Evolutionary conservation across 2,888 invertebrate genomes (phyloP), one percentile per base, ranked within the genome.

Genomic region (Ellobium chinense): DNA sequence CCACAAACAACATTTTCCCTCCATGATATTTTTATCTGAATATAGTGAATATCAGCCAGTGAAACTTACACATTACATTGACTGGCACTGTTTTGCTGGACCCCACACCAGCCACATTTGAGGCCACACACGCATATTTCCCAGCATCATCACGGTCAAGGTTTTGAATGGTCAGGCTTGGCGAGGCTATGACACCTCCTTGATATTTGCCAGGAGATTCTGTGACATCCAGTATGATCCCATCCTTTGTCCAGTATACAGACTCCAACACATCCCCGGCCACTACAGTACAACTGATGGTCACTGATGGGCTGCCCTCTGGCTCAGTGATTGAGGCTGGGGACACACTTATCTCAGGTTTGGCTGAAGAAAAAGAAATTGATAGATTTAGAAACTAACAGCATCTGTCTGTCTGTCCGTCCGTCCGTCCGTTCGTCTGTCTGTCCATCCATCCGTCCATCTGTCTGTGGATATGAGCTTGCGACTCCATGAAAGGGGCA

Each of bases 241-340:
- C 60, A 31, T 58, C 73, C 27, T 73, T 73, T 14, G n/a, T 12
- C 73, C 73, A 73, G 56, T 24, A 29, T 34, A 73, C 14, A n/a
- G 29, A 31, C 18, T 31, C 14, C 2, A 31, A 12, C 21, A 18
- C 58, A 21, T 56, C 58, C 27, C n/a, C 34, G 34, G 73, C 56
- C 9, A 34, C 12, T 14, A 73, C 34, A 18, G 2, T 73, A 27
- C 73, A 73, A 54, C 29, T 58, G 39, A 73, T 18, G 56, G 24
- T 58, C 18, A 73, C 5, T 21, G 31, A 12, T 24, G 34, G 1
- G 12, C 2, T 31, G 7, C 73, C 73, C 31, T 73, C 73, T 34
- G 73, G 5, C 7, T 31, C 34, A 1, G 58, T 58, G n/a, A 14
- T 14, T 7, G 34, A 12, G 2, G 58, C 24, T 21, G n/a, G 73